Conservation (phyloP, 1,140 invertebrate genomes). For the Brachystomella parvula region DNA sequence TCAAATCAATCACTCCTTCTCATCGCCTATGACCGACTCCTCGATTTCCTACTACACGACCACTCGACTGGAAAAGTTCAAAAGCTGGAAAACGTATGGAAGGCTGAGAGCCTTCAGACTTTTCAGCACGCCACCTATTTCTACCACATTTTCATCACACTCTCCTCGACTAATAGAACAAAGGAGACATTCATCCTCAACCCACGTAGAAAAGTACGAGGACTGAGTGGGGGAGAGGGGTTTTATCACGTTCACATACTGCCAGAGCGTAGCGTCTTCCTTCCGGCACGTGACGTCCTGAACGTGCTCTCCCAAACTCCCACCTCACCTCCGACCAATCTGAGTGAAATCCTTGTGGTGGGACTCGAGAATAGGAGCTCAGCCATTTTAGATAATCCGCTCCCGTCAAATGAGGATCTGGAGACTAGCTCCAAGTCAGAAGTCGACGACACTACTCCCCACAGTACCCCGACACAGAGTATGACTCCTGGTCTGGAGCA, state of each 20-base stretch:
- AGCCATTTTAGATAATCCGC: too few species aligned
- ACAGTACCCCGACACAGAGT: too few species aligned
- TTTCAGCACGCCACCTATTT: constrained; percentile 29
- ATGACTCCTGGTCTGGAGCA: too few species aligned
- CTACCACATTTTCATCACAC: constrained; percentile 27
- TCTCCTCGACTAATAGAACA: constrained; percentile 4
- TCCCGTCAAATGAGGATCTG: too few species aligned
- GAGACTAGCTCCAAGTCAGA: too few species aligned
- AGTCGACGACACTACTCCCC: too few species aligned
- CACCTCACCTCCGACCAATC: too few species aligned
- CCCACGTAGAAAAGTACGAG: neutral
- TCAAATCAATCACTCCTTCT: constrained; percentile 29
- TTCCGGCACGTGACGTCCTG: neutral
- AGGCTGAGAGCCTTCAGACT: constrained; percentile 29
- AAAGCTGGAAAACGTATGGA: constrained; percentile 38
- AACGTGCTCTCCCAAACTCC: too few species aligned
- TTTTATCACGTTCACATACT: neutral
- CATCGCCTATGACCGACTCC: constrained; percentile 35
- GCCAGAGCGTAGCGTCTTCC: neutral
- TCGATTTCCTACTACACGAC: constrained; percentile 37
- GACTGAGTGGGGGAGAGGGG: too few species aligned
- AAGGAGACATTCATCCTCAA: neutral
- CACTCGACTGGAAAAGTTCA: constrained; percentile 23
- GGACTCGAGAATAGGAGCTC: too few species aligned
- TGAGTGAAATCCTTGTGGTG: too few species aligned